Base-by-base conservation (phyloP, 92 coral and sea anemone species). In the Montipora capitata region DNA sequence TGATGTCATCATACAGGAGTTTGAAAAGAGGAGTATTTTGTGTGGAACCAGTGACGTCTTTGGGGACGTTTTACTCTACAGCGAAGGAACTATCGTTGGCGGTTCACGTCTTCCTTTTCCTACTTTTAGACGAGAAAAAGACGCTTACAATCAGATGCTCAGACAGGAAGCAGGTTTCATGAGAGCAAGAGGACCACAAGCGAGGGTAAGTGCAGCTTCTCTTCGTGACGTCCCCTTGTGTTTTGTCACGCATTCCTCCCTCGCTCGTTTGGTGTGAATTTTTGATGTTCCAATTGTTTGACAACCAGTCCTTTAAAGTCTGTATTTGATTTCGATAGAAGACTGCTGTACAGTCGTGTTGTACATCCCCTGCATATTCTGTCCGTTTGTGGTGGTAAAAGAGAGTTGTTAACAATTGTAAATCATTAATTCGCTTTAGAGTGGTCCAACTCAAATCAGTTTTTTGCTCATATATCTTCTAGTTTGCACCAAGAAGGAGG, bases 401-500 rank as follows among this genome's bases (percentile, higher is more conserved):
- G 9, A 8, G 51, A 45, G 44, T 17, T 42, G 76, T 14, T 15
- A 41, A 43, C 16, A 61, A 14, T 14, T 4, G 13, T 61, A 61
- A 61, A 16, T 15, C 27, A 14, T 61, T 15, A 68, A 68, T 5
- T 40, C 0, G 74, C 7, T 40, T 40, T 35, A 11, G 4, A 42
- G 4, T 9, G 3, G 9, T 69, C n/a, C 44, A 58, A 52, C 20
- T 27, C 9, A 38, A 76, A 4, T 54, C 15, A 6, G 54, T 40
- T 5, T 52, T 63, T 18, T 44, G 44, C 39, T 65, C 40, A 78
- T 66, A 40, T 87, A 5, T 48, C 7, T 62, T 86, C 64, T 91
- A 97, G 99, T 97, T 96, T 82, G 95, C 89, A 77, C 99, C 98
- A 40, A 90, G 99, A 71, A 79, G 99, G 76, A 95, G 96, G 88